Evolutionary conservation across 30 jellyfish, hydroid and myxozoan genomes (phyloP).

Genomic region (Turritopsis rubra): DNA sequence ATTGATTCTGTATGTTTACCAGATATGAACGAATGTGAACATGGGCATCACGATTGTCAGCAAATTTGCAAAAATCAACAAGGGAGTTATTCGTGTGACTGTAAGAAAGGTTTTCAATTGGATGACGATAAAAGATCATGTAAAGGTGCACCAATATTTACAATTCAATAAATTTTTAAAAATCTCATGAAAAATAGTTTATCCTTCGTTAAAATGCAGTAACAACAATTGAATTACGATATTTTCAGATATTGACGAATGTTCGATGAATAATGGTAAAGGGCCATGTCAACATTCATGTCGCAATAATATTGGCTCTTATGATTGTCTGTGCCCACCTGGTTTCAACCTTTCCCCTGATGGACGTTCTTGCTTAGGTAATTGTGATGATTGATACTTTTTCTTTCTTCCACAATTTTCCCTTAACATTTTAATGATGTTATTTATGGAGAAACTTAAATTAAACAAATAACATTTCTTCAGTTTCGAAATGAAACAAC

Average conservation of each 20-base stretch:
- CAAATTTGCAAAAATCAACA: slow-evolving; percentile 52
- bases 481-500: no score
- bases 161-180: no score
- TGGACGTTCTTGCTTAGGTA: slow-evolving; percentile 46
- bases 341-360: slow-evolving; percentile 24
- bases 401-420: not conserved
- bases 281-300: slow-evolving; percentile 41
- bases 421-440: no score
- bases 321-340: slow-evolving; percentile 42
- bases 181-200: no score
- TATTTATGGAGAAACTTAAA: no score
- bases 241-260: slow-evolving; percentile 56
- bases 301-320: slow-evolving; percentile 37
- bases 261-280: slow-evolving; percentile 23
- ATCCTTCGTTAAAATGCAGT: no score
- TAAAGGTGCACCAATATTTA: slow-evolving; percentile 33
- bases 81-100: slow-evolving; percentile 67
- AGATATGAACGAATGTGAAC: slow-evolving; percentile 73
- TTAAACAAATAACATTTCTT: no score
- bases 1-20: not conserved
- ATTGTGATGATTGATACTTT: not conserved
- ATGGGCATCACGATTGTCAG: slow-evolving; percentile 37
- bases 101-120: slow-evolving; percentile 59
- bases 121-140: slow-evolving; percentile 65
- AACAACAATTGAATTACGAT: no score